phyloP scores from a whole-genome alignment of 2,888 invertebrate genomes.

The Myopa testacea region DNA sequence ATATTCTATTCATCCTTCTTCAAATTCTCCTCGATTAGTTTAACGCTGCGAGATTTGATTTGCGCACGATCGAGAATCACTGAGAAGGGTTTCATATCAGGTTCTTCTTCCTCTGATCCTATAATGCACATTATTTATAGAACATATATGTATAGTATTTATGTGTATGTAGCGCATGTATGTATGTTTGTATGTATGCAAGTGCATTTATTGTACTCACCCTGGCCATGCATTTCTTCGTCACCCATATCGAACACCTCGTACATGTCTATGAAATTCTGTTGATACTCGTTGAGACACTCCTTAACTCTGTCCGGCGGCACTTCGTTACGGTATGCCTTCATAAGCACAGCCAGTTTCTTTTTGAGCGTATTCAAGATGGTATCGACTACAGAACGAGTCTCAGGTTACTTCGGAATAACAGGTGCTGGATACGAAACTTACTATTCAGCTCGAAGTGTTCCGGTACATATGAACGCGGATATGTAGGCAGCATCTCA shows the following conservation, averaged over 20 bases:
- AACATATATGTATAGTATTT: not conserved
- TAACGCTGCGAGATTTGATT: constrained; percentile 63
- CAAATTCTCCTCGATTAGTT: constrained; percentile 61
- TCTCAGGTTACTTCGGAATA: not conserved
- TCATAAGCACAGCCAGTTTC: constrained; percentile 57
- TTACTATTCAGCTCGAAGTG: constrained; percentile 61
- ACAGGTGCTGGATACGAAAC: constrained; percentile 19
- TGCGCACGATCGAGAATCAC: constrained; percentile 61
- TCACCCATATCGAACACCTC: constrained; percentile 50
- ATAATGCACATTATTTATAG: not conserved
- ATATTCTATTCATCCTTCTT: constrained; percentile 61
- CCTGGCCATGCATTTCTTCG: constrained; percentile 24
- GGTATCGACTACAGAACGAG: constrained; percentile 52
- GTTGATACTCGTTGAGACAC: constrained; percentile 56
- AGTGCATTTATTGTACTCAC: not conserved
- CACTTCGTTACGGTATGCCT: constrained; percentile 50
- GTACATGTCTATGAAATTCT: constrained; percentile 51
- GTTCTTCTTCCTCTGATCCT: constrained; percentile 43
- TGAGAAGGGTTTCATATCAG: constrained; percentile 52
- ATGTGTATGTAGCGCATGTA: not conserved
- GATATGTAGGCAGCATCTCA: constrained; percentile 58
- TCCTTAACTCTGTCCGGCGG: constrained; percentile 41
- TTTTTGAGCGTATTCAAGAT: constrained; percentile 57
- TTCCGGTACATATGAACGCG: constrained; percentile 61
- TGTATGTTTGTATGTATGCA: not conserved